phyloP scores from a whole-genome alignment of 2,113 vertebrate species.

The Gobiocypris rarus region DNA sequence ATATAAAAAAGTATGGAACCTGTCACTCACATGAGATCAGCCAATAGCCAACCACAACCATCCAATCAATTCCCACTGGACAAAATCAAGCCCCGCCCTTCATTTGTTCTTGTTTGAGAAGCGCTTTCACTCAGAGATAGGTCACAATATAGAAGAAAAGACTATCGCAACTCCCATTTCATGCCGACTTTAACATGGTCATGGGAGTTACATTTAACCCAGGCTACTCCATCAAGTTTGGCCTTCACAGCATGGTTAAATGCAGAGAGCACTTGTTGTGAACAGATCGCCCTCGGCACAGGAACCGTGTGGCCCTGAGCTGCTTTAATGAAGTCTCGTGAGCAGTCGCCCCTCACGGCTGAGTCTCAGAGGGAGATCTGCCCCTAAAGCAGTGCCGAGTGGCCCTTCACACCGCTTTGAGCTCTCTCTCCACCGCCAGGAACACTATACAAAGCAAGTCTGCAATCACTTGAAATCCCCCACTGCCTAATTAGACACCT shows the following conservation, averaged over 20 bases:
- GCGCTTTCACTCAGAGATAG: no score
- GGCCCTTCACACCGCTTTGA: background rate
- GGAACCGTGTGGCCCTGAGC: background rate
- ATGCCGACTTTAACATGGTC: background rate
- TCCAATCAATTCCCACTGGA: no score
- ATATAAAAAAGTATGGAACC: no score
- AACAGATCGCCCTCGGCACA: background rate
- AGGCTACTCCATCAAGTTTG: background rate
- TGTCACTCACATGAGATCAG: no score
- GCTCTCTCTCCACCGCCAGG: background rate
- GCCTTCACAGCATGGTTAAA: background rate
- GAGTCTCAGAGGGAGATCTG: conserved; percentile 16
- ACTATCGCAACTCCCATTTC: no score
- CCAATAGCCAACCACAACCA: no score
- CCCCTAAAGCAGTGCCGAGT: background rate
- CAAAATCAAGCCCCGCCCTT: no score
- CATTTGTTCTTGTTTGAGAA: no score
- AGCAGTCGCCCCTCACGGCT: background rate
- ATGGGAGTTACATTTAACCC: background rate
- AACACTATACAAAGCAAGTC: conserved; percentile 46
- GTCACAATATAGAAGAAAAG: no score
- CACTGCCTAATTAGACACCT: conserved; percentile 51
- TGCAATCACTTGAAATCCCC: conserved; percentile 49
- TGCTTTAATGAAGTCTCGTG: conserved; percentile 49
- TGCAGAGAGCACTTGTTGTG: conserved; percentile 21